Percentiles rank a stretch among this genome's conserved stretches.
Conservation (phyloP, 2,888 invertebrate genomes). For the Acanthosoma haemorrhoidale region DNA sequence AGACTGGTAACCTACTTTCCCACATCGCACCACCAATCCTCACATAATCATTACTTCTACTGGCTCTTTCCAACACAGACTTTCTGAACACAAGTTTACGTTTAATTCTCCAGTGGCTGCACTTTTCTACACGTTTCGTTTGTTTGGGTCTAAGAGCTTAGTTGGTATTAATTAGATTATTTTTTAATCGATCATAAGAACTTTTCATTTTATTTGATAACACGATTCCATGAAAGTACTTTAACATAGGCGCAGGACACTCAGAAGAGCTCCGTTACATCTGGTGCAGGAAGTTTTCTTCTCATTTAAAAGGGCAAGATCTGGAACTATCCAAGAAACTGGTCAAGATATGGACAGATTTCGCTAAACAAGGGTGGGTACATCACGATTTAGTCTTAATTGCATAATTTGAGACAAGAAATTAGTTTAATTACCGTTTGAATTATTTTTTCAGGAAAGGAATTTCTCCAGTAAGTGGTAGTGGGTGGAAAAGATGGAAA, state of each 20-base stretch:
- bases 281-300: background rate
- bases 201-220: background rate
- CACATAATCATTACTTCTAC: no score
- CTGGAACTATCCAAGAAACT: conserved; percentile 11
- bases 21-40: no score
- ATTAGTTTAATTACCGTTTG: background rate
- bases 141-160: no score
- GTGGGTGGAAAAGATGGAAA: background rate
- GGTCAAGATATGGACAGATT: conserved; percentile 4
- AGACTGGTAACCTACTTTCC: no score
- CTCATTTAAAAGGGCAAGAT: background rate
- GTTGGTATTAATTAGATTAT: no score
- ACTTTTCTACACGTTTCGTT: no score
- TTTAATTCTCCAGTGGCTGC: no score
- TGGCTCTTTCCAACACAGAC: no score
- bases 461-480: background rate
- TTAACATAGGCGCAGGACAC: background rate
- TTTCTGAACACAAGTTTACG: no score
- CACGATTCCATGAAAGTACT: no score
- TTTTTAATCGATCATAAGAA: background rate
- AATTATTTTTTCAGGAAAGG: background rate
- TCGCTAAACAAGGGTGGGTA: conserved; percentile 21
- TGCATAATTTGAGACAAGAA: background rate
- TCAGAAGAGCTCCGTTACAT: background rate
- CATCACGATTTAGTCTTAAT: background rate